Percentiles rank a stretch among this genome's conserved stretches.
These are phyloP conservation scores for Lonchura striata DNA, from an alignment of 2,113 vertebrate species.

Conservation along the genomic window DNA sequence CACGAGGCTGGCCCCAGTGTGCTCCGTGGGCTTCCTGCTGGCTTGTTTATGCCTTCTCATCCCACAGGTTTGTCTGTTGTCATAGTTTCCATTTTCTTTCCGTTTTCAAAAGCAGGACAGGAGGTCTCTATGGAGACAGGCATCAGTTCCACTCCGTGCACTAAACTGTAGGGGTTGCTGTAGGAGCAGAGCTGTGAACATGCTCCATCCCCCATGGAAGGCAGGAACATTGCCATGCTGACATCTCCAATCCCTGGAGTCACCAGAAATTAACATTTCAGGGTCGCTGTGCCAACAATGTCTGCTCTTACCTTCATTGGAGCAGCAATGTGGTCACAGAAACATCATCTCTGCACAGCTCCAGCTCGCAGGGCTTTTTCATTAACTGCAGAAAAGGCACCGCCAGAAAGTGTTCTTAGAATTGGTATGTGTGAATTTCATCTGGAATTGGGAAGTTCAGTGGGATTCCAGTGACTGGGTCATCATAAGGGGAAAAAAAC, in stretches of 20 bases:
- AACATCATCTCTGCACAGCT: background rate
- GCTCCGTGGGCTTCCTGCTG: slow-evolving; percentile 13
- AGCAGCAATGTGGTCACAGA: background rate
- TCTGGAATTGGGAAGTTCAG: background rate
- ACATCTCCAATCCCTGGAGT: background rate
- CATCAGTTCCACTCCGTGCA: slow-evolving; percentile 22
- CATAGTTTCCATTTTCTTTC: slow-evolving; percentile 38
- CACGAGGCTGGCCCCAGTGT: background rate
- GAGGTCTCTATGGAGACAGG: slow-evolving; percentile 60
- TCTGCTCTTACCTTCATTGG: background rate
- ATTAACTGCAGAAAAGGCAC: background rate
- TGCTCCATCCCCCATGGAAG: background rate
- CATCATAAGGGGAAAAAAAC: accelerated
- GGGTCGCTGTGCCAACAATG: background rate
- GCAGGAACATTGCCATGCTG: background rate
- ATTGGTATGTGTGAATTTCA: background rate
- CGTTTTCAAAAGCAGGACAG: slow-evolving; percentile 20
- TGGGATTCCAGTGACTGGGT: background rate
- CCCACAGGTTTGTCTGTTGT: slow-evolving; percentile 58
- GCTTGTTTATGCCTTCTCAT: slow-evolving; percentile 36
- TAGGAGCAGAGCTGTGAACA: slow-evolving; percentile 45
- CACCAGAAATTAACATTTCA: background rate
- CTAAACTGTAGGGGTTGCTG: slow-evolving; percentile 60
- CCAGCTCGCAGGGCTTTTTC: background rate
- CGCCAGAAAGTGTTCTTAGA: background rate